These are phyloP conservation scores for Drosophila austrosaltans DNA, from an alignment of 2,888 invertebrate species.

Conservation along the genomic window DNA sequence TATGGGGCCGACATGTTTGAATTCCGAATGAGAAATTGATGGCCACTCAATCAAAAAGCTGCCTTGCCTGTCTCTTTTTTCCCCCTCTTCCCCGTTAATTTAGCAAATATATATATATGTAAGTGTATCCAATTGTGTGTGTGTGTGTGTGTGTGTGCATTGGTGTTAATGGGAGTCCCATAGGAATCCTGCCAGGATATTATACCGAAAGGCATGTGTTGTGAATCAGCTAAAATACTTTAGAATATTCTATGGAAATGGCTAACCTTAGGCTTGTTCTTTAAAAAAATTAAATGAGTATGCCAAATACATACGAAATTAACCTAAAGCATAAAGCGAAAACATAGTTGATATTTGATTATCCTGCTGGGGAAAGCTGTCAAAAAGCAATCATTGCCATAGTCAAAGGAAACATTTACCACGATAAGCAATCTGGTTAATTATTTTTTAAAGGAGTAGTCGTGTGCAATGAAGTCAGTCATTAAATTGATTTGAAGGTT, in stretches of 20 bases:
- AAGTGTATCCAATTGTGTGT: not conserved
- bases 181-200: constrained; percentile 17
- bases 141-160: not conserved
- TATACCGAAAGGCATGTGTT: constrained; percentile 41
- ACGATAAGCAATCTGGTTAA: constrained; percentile 57
- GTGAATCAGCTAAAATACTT: constrained; percentile 31
- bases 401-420: not conserved
- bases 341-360: constrained; percentile 19
- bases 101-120: too few relatives aligned
- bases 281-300: not conserved
- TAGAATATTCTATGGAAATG: not conserved
- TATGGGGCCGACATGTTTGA: constrained; percentile 73
- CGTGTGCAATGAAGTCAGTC: constrained; percentile 65
- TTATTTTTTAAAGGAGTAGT: constrained; percentile 49
- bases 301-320: not conserved
- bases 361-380: not conserved
- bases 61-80: constrained; percentile 24
- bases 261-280: not conserved
- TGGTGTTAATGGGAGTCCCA: constrained; percentile 65
- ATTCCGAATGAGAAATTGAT: constrained; percentile 78
- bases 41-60: constrained; percentile 75
- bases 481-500: constrained; percentile 70
- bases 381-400: too few relatives aligned
- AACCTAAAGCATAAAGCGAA: not conserved
- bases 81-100: not conserved